A percentile compares a stretch with the other conserved stretches of the same genome.
phyloP scores from a whole-genome alignment of 1,140 invertebrate genomes.

The Periplaneta americana region DNA sequence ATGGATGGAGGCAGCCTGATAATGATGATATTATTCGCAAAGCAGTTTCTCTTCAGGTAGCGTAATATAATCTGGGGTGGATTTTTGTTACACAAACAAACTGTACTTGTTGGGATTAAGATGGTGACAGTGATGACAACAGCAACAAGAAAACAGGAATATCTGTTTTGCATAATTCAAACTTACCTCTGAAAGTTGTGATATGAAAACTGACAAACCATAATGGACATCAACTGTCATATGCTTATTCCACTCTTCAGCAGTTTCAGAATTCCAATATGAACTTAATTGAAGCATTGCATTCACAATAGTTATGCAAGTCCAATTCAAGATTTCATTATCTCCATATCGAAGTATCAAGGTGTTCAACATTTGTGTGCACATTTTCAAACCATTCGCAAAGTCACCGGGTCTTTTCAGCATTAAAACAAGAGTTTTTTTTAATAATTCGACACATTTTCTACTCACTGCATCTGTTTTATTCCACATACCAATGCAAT shows the following conservation, averaged over 20 bases:
- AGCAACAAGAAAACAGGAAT: neutral
- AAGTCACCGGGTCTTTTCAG: neutral
- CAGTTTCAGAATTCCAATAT: neutral
- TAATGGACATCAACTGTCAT: neutral
- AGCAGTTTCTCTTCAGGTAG: too few species aligned
- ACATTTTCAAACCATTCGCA: neutral
- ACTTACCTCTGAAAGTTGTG: neutral
- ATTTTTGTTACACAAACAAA: too few species aligned
- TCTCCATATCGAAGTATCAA: neutral
- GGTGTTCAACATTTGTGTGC: neutral
- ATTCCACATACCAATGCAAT: neutral
- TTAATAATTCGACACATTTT: neutral
- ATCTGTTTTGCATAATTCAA: neutral
- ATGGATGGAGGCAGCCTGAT: too few species aligned
- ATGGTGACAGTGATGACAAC: too few species aligned
- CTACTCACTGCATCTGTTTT: neutral
- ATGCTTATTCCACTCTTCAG: neutral
- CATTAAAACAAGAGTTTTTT: neutral
- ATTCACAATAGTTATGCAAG: neutral
- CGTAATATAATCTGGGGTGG: too few species aligned
- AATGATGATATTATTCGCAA: too few species aligned
- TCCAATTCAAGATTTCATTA: neutral
- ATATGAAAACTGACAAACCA: neutral
- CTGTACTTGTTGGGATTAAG: too few species aligned
- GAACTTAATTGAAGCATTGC: neutral